Evolutionary conservation across 2,113 vertebrate genomes (phyloP), one percentile per base, ranked within the genome.

Genomic region (Elachura formosa): DNA sequence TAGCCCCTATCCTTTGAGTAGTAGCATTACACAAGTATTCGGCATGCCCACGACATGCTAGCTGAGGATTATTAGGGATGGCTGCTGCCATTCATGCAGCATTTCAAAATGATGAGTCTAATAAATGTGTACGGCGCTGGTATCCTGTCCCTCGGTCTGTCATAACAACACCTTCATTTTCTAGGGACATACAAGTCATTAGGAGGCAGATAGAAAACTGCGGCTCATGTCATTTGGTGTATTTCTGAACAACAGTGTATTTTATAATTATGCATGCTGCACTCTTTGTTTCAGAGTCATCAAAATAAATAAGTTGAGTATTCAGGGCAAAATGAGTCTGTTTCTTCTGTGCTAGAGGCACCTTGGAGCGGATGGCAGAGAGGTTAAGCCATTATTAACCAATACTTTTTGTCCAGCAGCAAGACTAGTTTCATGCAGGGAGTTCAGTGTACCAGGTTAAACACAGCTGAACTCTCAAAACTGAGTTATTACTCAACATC

Each of bases 71-170:
- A 40, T 51, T 5, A 45, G 55, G 38, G 29, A 41, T 54, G 33
- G 21, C 22, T 84, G 41, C 41, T 69, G 43, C 54, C 46, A 25
- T 3, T 15, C 38, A 55, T 38, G 34, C 5, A 4, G 71, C 31
- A 34, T 84, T 92, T 86, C 29, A 66, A 74, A 89, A 74, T n/a
- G 17, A 14, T 59, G 40, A 69, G 26, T 54, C 40, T 68, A 55
- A 76, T 38, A 56, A 67, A 61, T 24, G 24, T 2, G 1, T 5
- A 2, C 0, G 0, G 12, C 62, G 46, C 64, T 55, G 14, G 11
- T 54, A 33, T 82, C 31, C 87, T 51, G 46, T 14, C 14, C 36
- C 46, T 64, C 15, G 5, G 46, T 38, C 63, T 77, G 18, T 48
- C 69, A 59, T 34, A 63, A 79, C 3, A 54, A 21, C 14, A 11